Evolutionary conservation across 2,888 invertebrate genomes (phyloP), one percentile per base, ranked within the genome.

Genomic region (Galerucella calmariensis): DNA sequence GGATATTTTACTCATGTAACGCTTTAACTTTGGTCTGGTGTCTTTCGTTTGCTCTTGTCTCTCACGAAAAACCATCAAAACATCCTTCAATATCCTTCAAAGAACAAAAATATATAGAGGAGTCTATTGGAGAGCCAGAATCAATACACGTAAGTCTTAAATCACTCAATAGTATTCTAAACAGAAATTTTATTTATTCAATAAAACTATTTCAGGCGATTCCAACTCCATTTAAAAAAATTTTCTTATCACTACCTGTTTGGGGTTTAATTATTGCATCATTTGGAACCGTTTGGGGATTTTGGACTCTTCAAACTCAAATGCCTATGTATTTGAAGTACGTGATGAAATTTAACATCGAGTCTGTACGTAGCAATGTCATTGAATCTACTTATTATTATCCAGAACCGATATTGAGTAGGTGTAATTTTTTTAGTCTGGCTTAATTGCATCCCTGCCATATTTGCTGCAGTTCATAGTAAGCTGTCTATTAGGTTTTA

Each of bases 261-360:
- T 92, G 93, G 91, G 92, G 94, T 0, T 88, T 95, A 4, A 84
- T 94, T 1, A 83, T 93, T 2, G 91, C 92, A 0, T 95, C 95
- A 83, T 91, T 92, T 78, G 92, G 93, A 0, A 94, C 95, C 80
- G 92, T 91, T 82, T 93, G 95, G 91, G 95, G 95, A 41, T 95
- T 94, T 87, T 95, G 94, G 93, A 95, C 94, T 44, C 88, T 96
- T 16, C 89, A 95, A 1, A 95, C 95, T 0, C 93, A 95, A 85
- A 93, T 95, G 83, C 96, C 96, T 0, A 91, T 92, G 0, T 96
- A 95, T 83, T 92, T 96, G 91, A 91, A 91, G 80, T 90, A 91
- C 62, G 92, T 95, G 2, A 89, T 95, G 2, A 88, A 90, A 69
- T 94, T 92, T 80, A 89, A 95, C 72, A 93, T 95, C 35, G 91